Conservation (phyloP, 2,888 invertebrate genomes). For the Diarsia dahlii region DNA sequence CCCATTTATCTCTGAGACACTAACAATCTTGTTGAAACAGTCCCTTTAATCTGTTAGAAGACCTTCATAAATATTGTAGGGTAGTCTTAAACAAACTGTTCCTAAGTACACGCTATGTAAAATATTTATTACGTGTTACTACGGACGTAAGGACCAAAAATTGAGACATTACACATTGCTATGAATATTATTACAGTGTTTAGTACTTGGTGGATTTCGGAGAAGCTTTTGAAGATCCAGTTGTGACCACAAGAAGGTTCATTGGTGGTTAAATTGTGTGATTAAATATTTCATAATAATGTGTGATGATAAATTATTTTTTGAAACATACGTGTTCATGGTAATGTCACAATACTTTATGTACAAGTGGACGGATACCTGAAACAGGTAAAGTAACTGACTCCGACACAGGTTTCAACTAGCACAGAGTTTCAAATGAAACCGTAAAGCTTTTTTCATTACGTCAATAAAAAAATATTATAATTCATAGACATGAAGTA, state of each 20-base stretch:
- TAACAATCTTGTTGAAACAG: slow-evolving; percentile 55
- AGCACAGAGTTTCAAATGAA: no score
- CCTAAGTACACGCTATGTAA: slow-evolving; percentile 42
- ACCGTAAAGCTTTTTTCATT: no score
- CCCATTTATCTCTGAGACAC: slow-evolving; percentile 55
- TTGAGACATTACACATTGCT: slow-evolving; percentile 24
- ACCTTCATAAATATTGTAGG: slow-evolving; percentile 59
- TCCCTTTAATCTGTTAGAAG: slow-evolving; percentile 48
- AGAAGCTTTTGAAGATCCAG: background rate
- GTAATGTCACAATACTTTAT: background rate
- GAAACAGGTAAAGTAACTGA: no score
- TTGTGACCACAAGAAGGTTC: background rate
- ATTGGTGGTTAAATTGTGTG: background rate
- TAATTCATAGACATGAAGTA: no score
- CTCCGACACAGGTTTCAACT: no score
- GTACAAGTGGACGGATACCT: no score
- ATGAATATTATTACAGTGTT: background rate
- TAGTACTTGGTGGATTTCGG: background rate
- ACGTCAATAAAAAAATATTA: no score
- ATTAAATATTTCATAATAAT: background rate
- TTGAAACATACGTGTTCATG: no score
- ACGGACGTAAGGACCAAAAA: slow-evolving; percentile 6
- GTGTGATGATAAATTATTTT: no score
- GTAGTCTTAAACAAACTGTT: slow-evolving; percentile 43
- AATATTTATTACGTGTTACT: slow-evolving; percentile 37